phyloP scores from a whole-genome alignment of 2,797 vertebrate species.

The Acipenser oxyrinchus region DNA sequence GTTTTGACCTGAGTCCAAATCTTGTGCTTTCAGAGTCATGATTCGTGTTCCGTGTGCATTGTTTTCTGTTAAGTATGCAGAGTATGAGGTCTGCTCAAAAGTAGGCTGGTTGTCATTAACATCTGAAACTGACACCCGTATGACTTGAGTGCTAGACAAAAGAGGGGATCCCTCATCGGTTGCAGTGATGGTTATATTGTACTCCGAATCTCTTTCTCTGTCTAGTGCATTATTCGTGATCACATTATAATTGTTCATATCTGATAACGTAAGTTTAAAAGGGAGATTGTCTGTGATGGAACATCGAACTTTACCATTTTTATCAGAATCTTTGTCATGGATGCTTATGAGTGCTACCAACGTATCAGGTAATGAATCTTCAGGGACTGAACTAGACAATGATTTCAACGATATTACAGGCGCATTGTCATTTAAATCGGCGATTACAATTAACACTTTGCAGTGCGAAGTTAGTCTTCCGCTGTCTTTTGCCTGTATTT shows the following conservation, averaged over 20 bases:
- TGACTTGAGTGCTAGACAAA: slow-evolving; percentile 30
- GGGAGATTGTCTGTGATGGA: slow-evolving; percentile 27
- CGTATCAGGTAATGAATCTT: slow-evolving; percentile 28
- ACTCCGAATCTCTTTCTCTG: slow-evolving; percentile 30
- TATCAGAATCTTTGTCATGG: slow-evolving; percentile 31
- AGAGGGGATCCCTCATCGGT: slow-evolving; percentile 37
- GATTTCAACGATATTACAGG: slow-evolving; percentile 34
- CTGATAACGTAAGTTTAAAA: slow-evolving; percentile 22
- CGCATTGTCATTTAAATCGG: slow-evolving; percentile 58
- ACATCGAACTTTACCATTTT: slow-evolving; percentile 26
- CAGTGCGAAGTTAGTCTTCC: slow-evolving; percentile 31
- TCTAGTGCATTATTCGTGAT: slow-evolving; percentile 31
- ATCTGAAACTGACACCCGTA: slow-evolving; percentile 26
- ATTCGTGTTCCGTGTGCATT: slow-evolving; percentile 37
- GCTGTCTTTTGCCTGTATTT: slow-evolving; percentile 52
- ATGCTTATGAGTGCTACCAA: slow-evolving; percentile 36
- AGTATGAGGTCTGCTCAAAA: slow-evolving; percentile 32
- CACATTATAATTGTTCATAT: slow-evolving; percentile 29
- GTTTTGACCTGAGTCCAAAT: slow-evolving; percentile 41
- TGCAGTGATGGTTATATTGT: slow-evolving; percentile 40
- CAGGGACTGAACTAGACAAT: slow-evolving; percentile 24
- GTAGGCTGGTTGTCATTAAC: slow-evolving; percentile 29
- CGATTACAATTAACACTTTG: slow-evolving; percentile 41
- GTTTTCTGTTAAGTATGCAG: slow-evolving; percentile 35
- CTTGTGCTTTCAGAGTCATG: slow-evolving; percentile 40